Evolutionary conservation across 2,888 invertebrate genomes (phyloP).

Genomic region (Oscheius sp.): DNA sequence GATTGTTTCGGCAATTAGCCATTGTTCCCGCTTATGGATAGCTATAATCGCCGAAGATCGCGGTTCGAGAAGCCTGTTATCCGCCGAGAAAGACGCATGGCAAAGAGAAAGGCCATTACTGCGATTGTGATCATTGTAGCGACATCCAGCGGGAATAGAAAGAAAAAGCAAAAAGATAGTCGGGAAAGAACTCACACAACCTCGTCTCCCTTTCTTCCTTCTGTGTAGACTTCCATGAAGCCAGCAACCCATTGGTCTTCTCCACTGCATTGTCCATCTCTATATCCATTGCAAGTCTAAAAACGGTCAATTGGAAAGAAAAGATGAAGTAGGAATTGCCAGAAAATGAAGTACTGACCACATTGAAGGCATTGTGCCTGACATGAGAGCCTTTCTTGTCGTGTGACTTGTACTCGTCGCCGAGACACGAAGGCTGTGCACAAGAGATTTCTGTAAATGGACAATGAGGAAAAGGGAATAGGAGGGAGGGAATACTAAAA

Average conservation of each 20-base stretch:
- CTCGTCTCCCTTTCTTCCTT: constrained; percentile 68
- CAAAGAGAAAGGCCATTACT: neutral
- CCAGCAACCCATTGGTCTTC: constrained; percentile 67
- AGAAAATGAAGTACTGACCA: constrained; percentile 8
- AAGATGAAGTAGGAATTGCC: neutral
- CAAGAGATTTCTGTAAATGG: constrained; percentile 54
- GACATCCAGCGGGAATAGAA: neutral
- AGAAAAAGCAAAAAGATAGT: no score
- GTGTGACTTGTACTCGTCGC: constrained; percentile 36
- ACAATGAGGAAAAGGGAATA: neutral
- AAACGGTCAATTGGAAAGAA: neutral
- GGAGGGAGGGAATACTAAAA: neutral
- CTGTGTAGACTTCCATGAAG: constrained; percentile 60
- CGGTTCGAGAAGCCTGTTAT: no score
- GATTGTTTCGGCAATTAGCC: no score
- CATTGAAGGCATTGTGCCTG: neutral
- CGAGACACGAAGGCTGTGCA: constrained; percentile 59
- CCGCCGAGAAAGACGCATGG: no score
- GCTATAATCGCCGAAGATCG: no score
- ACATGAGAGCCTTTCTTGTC: neutral
- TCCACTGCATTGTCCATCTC: constrained; percentile 57
- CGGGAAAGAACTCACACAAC: constrained; percentile 42
- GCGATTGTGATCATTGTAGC: no score
- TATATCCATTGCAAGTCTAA: constrained; percentile 52
- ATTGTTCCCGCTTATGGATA: no score